Conservation (phyloP, 2,888 invertebrate species). For the Crioceris asparagi region DNA sequence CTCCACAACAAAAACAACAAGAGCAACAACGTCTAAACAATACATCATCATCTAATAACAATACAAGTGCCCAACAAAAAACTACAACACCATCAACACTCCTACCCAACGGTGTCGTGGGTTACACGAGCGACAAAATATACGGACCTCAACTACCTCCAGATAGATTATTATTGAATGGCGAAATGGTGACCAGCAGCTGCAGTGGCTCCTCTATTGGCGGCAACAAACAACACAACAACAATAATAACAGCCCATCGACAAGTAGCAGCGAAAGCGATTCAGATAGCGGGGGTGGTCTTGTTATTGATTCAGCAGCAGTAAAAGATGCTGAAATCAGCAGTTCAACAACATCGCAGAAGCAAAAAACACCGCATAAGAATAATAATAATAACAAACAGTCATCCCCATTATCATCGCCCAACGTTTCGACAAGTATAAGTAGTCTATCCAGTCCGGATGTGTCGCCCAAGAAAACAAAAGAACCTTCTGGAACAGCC, state of each 20-base stretch:
- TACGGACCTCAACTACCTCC: slow-evolving; percentile 36
- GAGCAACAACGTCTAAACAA: not conserved
- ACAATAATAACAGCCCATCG: slow-evolving; percentile 8
- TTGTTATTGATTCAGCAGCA: too few species aligned
- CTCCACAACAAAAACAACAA: not conserved
- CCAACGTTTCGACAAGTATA: slow-evolving; percentile 18
- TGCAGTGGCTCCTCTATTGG: slow-evolving; percentile 17
- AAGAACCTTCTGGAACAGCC: not conserved
- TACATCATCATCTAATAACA: too few species aligned
- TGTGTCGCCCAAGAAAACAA: slow-evolving; percentile 1
- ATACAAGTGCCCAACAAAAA: too few species aligned
- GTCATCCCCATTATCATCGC: slow-evolving; percentile 10
- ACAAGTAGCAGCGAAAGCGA: slow-evolving; percentile 24
- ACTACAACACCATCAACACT: slow-evolving; percentile 6
- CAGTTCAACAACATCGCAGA: too few species aligned
- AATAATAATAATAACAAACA: slow-evolving; percentile 13
- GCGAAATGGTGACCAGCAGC: slow-evolving; percentile 14
- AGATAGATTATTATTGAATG: too few species aligned
- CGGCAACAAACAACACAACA: slow-evolving; percentile 11
- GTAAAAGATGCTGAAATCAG: too few species aligned
- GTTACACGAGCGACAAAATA: slow-evolving; percentile 30
- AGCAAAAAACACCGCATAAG: too few species aligned
- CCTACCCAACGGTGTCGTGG: slow-evolving; percentile 20
- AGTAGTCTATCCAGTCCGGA: slow-evolving; percentile 23
- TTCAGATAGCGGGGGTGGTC: too few species aligned